Conservation (phyloP, 1,140 invertebrate genomes). For the Onthophagus taurus region DNA sequence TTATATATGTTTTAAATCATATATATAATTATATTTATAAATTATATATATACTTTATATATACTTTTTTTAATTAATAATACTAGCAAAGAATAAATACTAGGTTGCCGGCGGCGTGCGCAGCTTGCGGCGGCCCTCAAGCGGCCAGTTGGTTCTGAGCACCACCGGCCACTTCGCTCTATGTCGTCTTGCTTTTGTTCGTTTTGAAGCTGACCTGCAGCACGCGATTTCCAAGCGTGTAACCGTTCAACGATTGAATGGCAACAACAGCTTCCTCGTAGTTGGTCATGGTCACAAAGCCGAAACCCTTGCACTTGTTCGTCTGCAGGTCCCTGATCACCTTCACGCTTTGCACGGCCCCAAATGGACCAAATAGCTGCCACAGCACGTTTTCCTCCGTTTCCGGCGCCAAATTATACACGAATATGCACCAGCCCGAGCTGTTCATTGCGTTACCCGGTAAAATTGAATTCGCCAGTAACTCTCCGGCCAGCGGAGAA, state of each 20-base stretch:
- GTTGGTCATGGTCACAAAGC: constrained; percentile 99
- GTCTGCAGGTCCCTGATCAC: constrained; percentile 95
- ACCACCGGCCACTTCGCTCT: constrained; percentile 36
- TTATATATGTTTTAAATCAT: constrained; percentile 4
- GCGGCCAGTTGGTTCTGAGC: constrained; percentile 2
- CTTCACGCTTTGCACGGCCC: constrained; percentile 97
- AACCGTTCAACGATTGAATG: constrained; percentile 96
- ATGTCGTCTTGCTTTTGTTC: constrained; percentile 85
- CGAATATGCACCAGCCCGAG: constrained; percentile 96
- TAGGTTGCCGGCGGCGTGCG: constrained; percentile 5
- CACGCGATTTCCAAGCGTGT: constrained; percentile 92
- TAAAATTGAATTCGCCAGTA: constrained; percentile 78
- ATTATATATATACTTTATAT: too few species aligned
- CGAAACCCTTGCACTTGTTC: constrained; percentile 99
- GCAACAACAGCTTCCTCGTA: constrained; percentile 97
- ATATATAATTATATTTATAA: too few species aligned
- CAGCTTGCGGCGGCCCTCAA: constrained; percentile 2
- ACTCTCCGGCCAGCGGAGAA: constrained; percentile 87
- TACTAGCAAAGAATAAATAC: constrained; percentile 15
- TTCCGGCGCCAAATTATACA: constrained; percentile 96
- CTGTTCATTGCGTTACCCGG: constrained; percentile 73
- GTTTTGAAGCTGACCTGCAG: constrained; percentile 98
- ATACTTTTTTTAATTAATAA: too few species aligned
- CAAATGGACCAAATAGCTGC: constrained; percentile 98
- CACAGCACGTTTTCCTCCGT: constrained; percentile 97